Evolutionary conservation across 2,113 vertebrate genomes (phyloP).

Genomic region (Macquaria australasica): DNA sequence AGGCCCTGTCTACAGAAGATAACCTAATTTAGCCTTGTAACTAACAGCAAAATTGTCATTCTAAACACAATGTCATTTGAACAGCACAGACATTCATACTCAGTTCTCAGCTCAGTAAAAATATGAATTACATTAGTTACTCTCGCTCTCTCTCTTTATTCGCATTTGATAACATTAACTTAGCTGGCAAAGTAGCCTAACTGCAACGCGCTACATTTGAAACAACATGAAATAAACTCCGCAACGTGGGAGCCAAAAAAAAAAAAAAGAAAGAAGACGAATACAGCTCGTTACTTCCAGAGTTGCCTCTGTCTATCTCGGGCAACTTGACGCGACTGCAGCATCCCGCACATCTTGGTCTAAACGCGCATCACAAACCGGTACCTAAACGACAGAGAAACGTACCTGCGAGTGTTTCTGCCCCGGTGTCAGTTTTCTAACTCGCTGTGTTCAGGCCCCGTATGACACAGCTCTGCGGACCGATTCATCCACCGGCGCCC

Average conservation of each 20-base stretch:
- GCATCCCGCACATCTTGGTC: slow-evolving; percentile 39
- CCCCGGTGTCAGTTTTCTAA: not conserved
- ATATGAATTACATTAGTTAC: not conserved
- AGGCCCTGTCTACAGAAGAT: not conserved
- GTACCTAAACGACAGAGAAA: not conserved
- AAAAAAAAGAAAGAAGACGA: too few species aligned
- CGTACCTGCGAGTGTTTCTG: slow-evolving; percentile 42
- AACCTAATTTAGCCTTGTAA: not conserved
- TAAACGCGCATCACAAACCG: not conserved
- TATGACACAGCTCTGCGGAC: not conserved
- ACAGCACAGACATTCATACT: too few species aligned
- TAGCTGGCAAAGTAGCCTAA: too few species aligned
- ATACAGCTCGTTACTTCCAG: not conserved
- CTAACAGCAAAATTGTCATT: not conserved
- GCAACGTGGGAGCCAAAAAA: too few species aligned
- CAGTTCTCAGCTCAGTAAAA: not conserved
- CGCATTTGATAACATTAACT: too few species aligned
- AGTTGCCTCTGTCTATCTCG: not conserved
- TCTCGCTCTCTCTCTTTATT: not conserved
- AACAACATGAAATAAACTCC: not conserved
- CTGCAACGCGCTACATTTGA: not conserved
- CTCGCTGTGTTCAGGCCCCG: not conserved
- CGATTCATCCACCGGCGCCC: slow-evolving; percentile 1
- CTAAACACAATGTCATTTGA: not conserved
- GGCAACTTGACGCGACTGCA: slow-evolving; percentile 7